These are phyloP conservation scores for Phymanthus crucifer DNA, from an alignment of 92 coral and sea anemone species.

Conservation along the genomic window DNA sequence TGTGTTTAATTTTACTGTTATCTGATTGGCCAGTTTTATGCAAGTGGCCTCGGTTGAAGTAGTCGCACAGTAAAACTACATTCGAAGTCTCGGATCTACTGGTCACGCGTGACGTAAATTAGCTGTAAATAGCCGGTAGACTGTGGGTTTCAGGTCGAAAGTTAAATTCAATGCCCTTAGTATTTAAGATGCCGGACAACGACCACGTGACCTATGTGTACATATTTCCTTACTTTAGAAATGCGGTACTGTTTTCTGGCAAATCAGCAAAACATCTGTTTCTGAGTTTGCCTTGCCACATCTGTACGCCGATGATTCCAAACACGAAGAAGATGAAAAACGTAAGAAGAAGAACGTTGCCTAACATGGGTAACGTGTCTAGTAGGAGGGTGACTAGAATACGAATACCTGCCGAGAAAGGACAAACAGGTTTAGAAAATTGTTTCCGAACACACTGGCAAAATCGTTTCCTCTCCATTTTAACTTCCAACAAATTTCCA, in stretches of 20 bases:
- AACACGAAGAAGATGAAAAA: conserved; percentile 90
- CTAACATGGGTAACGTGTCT: conserved; percentile 92
- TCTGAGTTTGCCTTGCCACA: conserved; percentile 92
- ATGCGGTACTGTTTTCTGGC: conserved; percentile 32
- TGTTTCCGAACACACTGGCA: too few relatives aligned
- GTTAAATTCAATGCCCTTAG: not conserved
- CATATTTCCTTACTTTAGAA: conserved; percentile 29
- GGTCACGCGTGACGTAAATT: too few relatives aligned
- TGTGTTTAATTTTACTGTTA: too few relatives aligned
- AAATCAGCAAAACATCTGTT: conserved; percentile 76
- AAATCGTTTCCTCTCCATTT: too few relatives aligned
- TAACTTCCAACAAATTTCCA: too few relatives aligned
- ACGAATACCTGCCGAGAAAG: conserved; percentile 69
- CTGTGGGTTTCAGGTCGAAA: too few relatives aligned
- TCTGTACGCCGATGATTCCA: conserved; percentile 87
- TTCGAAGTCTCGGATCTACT: too few relatives aligned
- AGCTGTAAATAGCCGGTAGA: too few relatives aligned
- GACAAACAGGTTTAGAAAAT: not conserved
- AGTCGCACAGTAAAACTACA: too few relatives aligned
- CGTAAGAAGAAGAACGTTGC: conserved; percentile 81
- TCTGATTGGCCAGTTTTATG: too few relatives aligned
- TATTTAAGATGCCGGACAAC: not conserved
- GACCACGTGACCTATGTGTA: not conserved
- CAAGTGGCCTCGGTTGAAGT: too few relatives aligned
- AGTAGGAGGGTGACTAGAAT: conserved; percentile 84